Evolutionary conservation across 2,113 vertebrate genomes (phyloP).

Genomic region (Toxotes jaculatrix): DNA sequence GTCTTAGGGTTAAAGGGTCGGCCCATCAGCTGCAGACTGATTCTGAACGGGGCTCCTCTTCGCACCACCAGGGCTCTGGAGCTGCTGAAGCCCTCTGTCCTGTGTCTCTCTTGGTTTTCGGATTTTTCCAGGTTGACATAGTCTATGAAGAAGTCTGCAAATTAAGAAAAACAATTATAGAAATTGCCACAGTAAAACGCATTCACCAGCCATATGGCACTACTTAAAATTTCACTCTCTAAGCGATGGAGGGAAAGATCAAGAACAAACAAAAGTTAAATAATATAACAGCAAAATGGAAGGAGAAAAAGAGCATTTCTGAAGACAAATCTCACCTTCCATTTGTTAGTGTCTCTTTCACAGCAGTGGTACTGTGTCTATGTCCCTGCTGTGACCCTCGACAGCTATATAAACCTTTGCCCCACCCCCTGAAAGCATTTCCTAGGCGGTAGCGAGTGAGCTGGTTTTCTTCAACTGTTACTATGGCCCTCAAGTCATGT

Average conservation of each 20-base stretch:
- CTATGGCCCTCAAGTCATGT: neutral
- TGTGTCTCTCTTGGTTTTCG: conserved; percentile 74
- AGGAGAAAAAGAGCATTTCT: neutral
- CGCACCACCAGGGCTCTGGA: conserved; percentile 78
- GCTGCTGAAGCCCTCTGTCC: conserved; percentile 69
- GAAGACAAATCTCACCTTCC: conserved; percentile 73
- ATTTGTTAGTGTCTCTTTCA: conserved; percentile 53
- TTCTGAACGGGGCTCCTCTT: conserved; percentile 76
- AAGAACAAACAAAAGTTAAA: neutral
- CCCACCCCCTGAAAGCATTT: conserved; percentile 34
- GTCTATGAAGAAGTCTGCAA: conserved; percentile 65
- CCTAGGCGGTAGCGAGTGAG: neutral
- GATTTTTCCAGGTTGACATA: conserved; percentile 63
- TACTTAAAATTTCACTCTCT: neutral
- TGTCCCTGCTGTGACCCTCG: neutral
- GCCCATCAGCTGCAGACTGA: conserved; percentile 66
- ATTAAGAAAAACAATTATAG: neutral
- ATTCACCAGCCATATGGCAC: neutral
- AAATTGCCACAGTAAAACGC: neutral
- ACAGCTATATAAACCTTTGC: conserved; percentile 58
- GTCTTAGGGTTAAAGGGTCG: conserved; percentile 63
- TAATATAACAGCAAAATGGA: neutral
- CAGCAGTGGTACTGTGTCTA: neutral
- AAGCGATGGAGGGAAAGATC: neutral
- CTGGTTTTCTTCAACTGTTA: conserved; percentile 16